Evolutionary conservation across 2,797 vertebrate species (phyloP).

Genomic region (Cossypha heuglini): DNA sequence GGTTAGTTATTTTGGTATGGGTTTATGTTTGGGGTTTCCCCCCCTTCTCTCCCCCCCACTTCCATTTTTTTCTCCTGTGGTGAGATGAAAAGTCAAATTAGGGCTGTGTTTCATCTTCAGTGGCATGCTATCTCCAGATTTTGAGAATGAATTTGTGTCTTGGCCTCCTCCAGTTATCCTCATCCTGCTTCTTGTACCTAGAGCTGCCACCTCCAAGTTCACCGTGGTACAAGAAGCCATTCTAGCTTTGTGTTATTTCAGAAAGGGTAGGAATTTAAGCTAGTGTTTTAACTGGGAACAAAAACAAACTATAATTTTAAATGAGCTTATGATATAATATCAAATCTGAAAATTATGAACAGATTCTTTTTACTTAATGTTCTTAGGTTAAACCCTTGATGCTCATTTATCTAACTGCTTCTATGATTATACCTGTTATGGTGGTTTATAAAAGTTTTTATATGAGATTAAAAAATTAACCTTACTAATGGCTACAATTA

Average conservation of each 20-base stretch:
- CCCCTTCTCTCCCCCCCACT: fast-evolving
- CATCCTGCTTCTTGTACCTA: neutral
- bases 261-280: neutral
- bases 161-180: neutral
- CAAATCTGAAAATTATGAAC: neutral
- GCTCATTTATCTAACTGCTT: neutral
- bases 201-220: neutral
- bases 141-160: neutral
- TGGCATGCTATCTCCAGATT: neutral
- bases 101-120: neutral
- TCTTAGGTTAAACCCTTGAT: neutral
- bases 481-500: neutral
- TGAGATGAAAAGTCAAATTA: neutral
- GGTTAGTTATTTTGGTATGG: neutral
- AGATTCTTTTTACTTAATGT: neutral
- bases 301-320: neutral
- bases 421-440: neutral
- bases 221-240: neutral
- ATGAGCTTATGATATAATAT: neutral
- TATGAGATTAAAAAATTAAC: neutral
- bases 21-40: neutral
- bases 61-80: neutral
- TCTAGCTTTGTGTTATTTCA: neutral
- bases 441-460: neutral
- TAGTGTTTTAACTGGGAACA: neutral